A percentile compares a stretch with the other conserved stretches of the same genome.
Evolutionary conservation across 2,113 vertebrate species (phyloP).

Genomic region (Poeciliopsis retropinna): DNA sequence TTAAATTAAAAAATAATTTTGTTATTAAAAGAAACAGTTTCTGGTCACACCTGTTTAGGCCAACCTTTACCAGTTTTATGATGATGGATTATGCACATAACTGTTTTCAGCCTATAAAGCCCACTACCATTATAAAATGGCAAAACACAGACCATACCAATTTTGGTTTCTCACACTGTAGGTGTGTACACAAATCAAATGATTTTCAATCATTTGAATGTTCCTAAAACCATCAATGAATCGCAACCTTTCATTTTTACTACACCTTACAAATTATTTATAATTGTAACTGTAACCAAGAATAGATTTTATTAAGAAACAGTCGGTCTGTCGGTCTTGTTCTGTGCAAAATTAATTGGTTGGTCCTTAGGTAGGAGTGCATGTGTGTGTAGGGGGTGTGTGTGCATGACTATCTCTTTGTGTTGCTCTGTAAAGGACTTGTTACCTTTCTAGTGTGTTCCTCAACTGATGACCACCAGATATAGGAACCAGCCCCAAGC

Average conservation of each 20-base stretch:
- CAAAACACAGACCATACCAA: not conserved
- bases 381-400: too few species aligned
- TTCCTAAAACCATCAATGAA: not conserved
- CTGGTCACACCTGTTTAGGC: not conserved
- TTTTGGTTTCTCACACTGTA: not conserved
- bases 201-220: not conserved
- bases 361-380: too few species aligned
- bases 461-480: too few species aligned
- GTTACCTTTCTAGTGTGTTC: too few species aligned
- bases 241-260: not conserved
- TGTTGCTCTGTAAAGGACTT: too few species aligned
- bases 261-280: too few species aligned
- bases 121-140: not conserved
- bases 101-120: not conserved
- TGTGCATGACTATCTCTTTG: too few species aligned
- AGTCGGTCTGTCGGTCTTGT: not conserved
- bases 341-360: too few species aligned
- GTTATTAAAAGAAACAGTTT: not conserved
- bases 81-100: not conserved
- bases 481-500: too few species aligned
- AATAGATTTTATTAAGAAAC: not conserved
- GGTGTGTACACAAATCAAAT: too few species aligned
- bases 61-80: not conserved
- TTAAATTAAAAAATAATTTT: not conserved
- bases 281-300: not conserved